Conservation (phyloP, 92 coral and sea anemone species). For the Porites lobata region DNA sequence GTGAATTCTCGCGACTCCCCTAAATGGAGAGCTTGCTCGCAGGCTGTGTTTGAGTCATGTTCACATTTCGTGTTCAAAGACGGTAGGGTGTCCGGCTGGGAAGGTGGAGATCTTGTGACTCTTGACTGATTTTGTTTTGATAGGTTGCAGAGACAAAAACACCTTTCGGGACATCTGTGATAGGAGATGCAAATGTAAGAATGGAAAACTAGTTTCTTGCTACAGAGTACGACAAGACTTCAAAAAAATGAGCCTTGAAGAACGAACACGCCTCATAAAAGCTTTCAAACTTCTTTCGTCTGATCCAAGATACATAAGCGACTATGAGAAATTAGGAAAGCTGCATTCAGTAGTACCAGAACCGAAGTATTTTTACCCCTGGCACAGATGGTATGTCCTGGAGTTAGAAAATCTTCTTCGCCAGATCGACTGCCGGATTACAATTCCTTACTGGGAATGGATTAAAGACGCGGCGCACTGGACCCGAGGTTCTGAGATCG, state of each 20-base stretch:
- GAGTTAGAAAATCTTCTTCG: constrained; percentile 72
- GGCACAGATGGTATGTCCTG: constrained; percentile 79
- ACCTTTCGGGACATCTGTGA: constrained; percentile 55
- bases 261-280: constrained; percentile 68
- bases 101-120: no score
- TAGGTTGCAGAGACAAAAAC: background rate
- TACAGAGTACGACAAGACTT: constrained; percentile 78
- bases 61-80: no score
- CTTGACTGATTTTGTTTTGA: no score
- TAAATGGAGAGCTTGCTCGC: no score
- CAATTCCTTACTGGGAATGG: constrained; percentile 84
- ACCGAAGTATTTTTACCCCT: constrained; percentile 67
- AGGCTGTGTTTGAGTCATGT: no score
- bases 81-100: no score
- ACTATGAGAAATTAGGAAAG: constrained; percentile 64
- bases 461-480: constrained; percentile 38
- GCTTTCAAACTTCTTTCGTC: constrained; percentile 75
- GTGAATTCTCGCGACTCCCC: no score
- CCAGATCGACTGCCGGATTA: constrained; percentile 72
- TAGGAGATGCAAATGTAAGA: constrained; percentile 60
- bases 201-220: constrained; percentile 57
- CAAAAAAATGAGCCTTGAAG: constrained; percentile 64
- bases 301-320: constrained; percentile 68
- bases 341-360: constrained; percentile 67
- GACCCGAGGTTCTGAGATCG: constrained; percentile 7